These are phyloP conservation scores for Thaleichthys pacificus DNA, from an alignment of 2,797 vertebrate genomes.

Conservation along the genomic window DNA sequence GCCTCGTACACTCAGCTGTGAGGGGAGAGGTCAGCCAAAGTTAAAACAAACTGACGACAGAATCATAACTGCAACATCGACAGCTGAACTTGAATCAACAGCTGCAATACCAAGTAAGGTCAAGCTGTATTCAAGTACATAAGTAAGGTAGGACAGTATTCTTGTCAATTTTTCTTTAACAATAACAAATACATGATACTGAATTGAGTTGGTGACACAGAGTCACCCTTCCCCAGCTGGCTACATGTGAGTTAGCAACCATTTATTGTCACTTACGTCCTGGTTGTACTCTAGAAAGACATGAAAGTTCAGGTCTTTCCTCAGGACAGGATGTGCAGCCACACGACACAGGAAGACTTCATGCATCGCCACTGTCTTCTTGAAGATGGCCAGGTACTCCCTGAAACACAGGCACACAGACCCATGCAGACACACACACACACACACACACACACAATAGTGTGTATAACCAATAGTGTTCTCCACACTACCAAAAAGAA, in stretches of 20 bases:
- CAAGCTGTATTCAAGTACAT: too few species aligned
- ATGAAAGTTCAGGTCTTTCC: slow-evolving; percentile 98
- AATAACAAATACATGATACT: background rate
- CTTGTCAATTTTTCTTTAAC: background rate
- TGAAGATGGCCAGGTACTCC: slow-evolving; percentile 98
- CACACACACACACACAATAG: background rate
- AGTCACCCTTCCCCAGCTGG: background rate
- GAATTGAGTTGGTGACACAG: background rate
- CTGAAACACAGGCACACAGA: slow-evolving; percentile 64
- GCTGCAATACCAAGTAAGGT: too few species aligned
- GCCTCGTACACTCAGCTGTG: slow-evolving; percentile 94
- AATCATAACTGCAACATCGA: slow-evolving; percentile 10
- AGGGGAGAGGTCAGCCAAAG: slow-evolving; percentile 30
- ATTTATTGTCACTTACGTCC: slow-evolving; percentile 79
- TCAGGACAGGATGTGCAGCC: slow-evolving; percentile 94
- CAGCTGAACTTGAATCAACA: background rate
- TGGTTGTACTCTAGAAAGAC: slow-evolving; percentile 99
- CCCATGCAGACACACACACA: slow-evolving; percentile 13
- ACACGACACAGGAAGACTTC: slow-evolving; percentile 97
- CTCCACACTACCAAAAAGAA: background rate
- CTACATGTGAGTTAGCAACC: background rate
- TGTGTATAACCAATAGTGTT: background rate
- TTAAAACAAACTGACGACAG: slow-evolving; percentile 3
- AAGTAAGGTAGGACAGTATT: background rate
- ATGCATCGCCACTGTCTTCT: slow-evolving; percentile 99